Evolutionary conservation across 2,113 vertebrate genomes (phyloP).

Genomic region (Catharus fuscescens): DNA sequence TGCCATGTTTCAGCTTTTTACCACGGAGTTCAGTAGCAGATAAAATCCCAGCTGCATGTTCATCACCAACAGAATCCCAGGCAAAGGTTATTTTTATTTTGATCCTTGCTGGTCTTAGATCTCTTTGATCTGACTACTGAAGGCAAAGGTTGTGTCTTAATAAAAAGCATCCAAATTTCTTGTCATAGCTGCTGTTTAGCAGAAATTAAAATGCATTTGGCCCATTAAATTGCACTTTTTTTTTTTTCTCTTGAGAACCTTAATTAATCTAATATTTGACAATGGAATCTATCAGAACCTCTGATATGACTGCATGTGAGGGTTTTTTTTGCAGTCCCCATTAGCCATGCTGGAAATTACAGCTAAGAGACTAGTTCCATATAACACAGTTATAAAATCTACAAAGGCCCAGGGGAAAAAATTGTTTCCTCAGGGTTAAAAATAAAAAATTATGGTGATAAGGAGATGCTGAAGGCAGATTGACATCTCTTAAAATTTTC

Average conservation of each 20-base stretch:
- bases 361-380: neutral
- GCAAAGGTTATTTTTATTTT: neutral
- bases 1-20: neutral
- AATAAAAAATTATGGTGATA: neutral
- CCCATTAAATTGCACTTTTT: fast-evolving
- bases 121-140: neutral
- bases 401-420: neutral
- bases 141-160: neutral
- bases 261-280: neutral
- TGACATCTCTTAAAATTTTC: constrained; percentile 27
- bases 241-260: neutral
- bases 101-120: neutral
- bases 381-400: neutral
- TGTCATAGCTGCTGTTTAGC: fast-evolving
- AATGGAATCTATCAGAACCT: neutral
- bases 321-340: neutral
- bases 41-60: neutral
- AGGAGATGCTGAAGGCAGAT: neutral
- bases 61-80: neutral
- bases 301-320: neutral
- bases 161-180: neutral
- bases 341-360: neutral
- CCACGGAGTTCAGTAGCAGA: neutral
- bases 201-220: neutral
- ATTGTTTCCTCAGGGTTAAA: neutral